phyloP scores from a whole-genome alignment of 2,113 vertebrate species.

The Syngnathoides biaculeatus region DNA sequence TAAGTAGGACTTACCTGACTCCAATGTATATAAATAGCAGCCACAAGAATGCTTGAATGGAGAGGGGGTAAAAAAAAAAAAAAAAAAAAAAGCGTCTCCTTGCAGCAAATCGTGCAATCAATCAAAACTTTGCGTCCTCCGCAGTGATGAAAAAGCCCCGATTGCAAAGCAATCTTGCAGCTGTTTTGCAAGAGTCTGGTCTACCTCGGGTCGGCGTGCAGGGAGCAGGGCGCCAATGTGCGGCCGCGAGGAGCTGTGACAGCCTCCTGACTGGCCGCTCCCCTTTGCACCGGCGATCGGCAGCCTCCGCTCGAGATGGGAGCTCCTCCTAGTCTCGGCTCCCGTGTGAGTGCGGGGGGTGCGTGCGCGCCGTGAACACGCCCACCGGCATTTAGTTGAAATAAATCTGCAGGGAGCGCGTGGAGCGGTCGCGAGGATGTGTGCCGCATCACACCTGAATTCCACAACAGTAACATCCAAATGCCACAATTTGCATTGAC shows the following conservation, averaged over 20 bases:
- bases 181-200: slow-evolving; percentile 16
- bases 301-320: slow-evolving; percentile 48
- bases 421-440: no score
- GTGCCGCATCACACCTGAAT: no score
- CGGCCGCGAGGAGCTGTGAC: slow-evolving; percentile 45
- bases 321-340: slow-evolving; percentile 67
- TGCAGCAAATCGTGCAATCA: slow-evolving; percentile 37
- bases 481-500: no score
- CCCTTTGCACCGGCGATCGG: slow-evolving; percentile 61
- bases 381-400: not conserved
- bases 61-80: slow-evolving; percentile 12
- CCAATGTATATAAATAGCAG: slow-evolving; percentile 25
- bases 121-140: slow-evolving; percentile 34
- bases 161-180: slow-evolving; percentile 28
- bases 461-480: no score
- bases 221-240: slow-evolving; percentile 29
- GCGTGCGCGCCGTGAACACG: not conserved
- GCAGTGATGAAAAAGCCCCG: slow-evolving; percentile 27
- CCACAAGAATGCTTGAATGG: not conserved
- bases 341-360: slow-evolving; percentile 1
- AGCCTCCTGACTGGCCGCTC: slow-evolving; percentile 55
- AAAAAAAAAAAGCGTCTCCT: slow-evolving; percentile 11
- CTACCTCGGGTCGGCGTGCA: slow-evolving; percentile 14
- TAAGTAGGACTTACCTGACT: slow-evolving; percentile 43
- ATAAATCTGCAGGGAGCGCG: not conserved